Base-by-base conservation (phyloP, 2,797 vertebrate species). In the Macropodus opercularis region DNA sequence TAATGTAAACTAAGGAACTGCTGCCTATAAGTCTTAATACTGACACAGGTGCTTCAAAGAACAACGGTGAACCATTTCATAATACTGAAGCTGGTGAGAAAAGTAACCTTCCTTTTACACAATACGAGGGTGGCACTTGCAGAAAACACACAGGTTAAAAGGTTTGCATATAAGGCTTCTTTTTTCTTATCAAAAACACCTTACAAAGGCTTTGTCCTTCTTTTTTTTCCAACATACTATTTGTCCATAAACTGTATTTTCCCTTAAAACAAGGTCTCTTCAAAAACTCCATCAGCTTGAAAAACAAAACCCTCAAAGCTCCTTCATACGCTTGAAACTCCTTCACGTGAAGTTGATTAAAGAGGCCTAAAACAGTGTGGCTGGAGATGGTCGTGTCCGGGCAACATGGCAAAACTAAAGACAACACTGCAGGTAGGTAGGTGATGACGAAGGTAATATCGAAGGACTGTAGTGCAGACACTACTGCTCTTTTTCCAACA, bases 81-180 rank as follows among this genome's bases (percentile, higher is more conserved):
- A 96, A 96, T 94, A 95, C 94, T 95, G 95, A 96, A 95, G 95
- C 95, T 96, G 96, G 95, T 96, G 94, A 93, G 70, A 50, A 79
- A 69, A 87, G 92, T 93, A 93, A 95, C 94, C 95, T 92, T 91
- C 92, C 94, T 95, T 93, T 95, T 94, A 96, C 94, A 95, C 96
- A 93, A 95, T 95, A 98, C 95, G 94, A 95, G 95, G 96, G 96
- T 97, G 97, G 97, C 97, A 98, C 97, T 99, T 98, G 96, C 95
- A 97, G 96, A 97, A 86, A 97, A 99, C 95, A 95, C 94, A 97
- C 96, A 97, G 96, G 96, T 96, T 97, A 96, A 98, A 98, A 98
- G 95, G 95, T 98, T 98, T 98, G 97, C 96, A 98, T 98, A 99
- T 98, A 98, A 97, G 96, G 96, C 97, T 98, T 92, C 85, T 89